Evolutionary conservation across 2,888 invertebrate species (phyloP), one percentile per base, ranked within the genome.

Genomic region (Drosophila bunnanda): DNA sequence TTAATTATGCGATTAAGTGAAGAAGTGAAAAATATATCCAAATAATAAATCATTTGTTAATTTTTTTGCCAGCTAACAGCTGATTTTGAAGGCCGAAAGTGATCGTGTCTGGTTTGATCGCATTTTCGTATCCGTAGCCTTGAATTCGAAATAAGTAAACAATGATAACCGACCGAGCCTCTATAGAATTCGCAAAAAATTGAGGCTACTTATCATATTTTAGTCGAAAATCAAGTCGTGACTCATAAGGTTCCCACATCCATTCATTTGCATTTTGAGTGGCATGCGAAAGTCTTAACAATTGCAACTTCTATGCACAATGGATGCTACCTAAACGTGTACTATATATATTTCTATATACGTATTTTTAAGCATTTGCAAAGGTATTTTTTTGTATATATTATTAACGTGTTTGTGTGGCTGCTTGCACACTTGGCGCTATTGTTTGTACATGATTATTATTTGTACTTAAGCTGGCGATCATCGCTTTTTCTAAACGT

Each of bases 241-340:
- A 67, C 46, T 69, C 66, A 67, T 69, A 20, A 12, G 69, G 46
- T 71, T 71, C 74, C 74, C 71, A 71, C 72, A 55, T 64, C 54
- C 54, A 74, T 38, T 53, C 52, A 60, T 69, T 69, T 76, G 83
- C 61, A 78, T 41, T 72, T 76, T 68, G 77, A 87, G 56, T 75
- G 85, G 75, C 82, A 76, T 82, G 82, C 60, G 82, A 82, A 87
- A 58, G 67, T 54, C 20, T 46, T 28, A 32, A 79, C 88, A 84
- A 84, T 84, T 82, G 85, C 82, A 70, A 32, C 39, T n/a, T 56
- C 39, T 54, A 36, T 43, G 57, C 38, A 67, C 70, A 67, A 67
- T 67, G 25, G 66, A 56, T 69, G 66, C 38, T 65, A 65, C 64
- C 66, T 34, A 41, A 66, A 43, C 50, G 17, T 22, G 30, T 20